Conservation (phyloP, 2,888 invertebrate genomes). For the Tubiluchus corallicola region DNA sequence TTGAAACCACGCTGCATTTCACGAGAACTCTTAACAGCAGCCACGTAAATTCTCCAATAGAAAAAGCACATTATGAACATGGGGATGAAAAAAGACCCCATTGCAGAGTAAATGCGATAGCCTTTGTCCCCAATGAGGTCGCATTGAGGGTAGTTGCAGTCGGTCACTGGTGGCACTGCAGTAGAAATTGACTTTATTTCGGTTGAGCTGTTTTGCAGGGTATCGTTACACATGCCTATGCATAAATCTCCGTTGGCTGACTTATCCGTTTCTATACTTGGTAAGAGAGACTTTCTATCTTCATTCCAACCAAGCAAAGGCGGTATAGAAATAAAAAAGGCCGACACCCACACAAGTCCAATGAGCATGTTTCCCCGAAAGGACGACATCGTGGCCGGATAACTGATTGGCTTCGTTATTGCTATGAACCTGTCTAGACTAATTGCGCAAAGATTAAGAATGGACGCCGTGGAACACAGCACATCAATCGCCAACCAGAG, state of each 20-base stretch:
- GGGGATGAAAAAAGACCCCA: conserved; percentile 94
- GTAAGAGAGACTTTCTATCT: neutral
- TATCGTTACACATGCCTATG: too few species aligned
- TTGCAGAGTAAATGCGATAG: conserved; percentile 87
- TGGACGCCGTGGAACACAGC: conserved; percentile 96
- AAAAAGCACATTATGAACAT: conserved; percentile 96
- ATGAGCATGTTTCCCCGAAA: conserved; percentile 67
- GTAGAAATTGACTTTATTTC: too few species aligned
- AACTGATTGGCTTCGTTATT: conserved; percentile 84
- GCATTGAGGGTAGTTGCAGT: too few species aligned
- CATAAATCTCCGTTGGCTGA: too few species aligned
- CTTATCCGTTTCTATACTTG: neutral
- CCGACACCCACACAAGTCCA: conserved; percentile 79
- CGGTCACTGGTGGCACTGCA: neutral
- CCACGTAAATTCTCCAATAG: conserved; percentile 88
- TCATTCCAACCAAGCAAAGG: conserved; percentile 86
- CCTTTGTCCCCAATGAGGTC: conserved; percentile 81
- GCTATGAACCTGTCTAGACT: conserved; percentile 81
- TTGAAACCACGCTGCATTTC: conserved; percentile 46
- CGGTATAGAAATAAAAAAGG: conserved; percentile 90
- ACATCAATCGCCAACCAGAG: conserved; percentile 94
- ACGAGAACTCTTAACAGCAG: conserved; percentile 39
- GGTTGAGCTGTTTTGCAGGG: too few species aligned
- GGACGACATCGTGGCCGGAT: conserved; percentile 66
- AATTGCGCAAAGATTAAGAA: conserved; percentile 85